Base-by-base conservation (phyloP, 2,797 vertebrate genomes). In the Acanthis flammea region DNA sequence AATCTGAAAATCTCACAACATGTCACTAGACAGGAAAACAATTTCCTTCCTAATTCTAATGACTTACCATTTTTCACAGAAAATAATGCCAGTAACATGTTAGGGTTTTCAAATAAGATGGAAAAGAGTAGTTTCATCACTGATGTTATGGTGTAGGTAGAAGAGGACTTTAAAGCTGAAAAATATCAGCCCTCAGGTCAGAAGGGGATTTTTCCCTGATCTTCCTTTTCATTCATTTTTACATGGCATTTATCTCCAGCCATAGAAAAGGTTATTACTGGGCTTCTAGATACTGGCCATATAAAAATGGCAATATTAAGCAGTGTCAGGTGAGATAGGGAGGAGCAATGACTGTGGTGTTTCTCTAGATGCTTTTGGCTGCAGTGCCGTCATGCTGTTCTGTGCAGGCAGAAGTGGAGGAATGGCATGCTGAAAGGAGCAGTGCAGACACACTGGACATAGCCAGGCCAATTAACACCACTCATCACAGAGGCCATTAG, bases 191-290 rank as follows among this genome's bases (percentile, higher is more conserved):
- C 94, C 92, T 93, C 35, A 6, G 94, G 92, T 95, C 84, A 96
- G 81, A 92, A 90, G 91, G 94, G 93, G 45, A 37, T 94, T 94
- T 97, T 95, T 91, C 81, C 66, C 54, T 83, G 72, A 89, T 96
- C 94, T 93, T 96, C 87, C 78, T 96, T 97, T 96, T 92, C 92
- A 84, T 88, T 95, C 94, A 86, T 90, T 97, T 96, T 93, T 87
- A 95, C 71, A 92, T 66, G 73, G 75, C 82, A 94, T 96, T 93
- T 88, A 88, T 96, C 95, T 97, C 75, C 44, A 90, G 75, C 35
- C 72, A 60, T 66, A 88, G 81, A 66, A 88, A 47, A 93, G 85
- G 68, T 94, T 94, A 96, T 96, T 96, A 92, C 76, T 63, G 62
- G 81, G 54, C 58, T 93, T 51, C 75, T 78, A 78, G 91, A 71